Evolutionary conservation across 2,797 vertebrate genomes (phyloP).

Genomic region (Botia kubotai): DNA sequence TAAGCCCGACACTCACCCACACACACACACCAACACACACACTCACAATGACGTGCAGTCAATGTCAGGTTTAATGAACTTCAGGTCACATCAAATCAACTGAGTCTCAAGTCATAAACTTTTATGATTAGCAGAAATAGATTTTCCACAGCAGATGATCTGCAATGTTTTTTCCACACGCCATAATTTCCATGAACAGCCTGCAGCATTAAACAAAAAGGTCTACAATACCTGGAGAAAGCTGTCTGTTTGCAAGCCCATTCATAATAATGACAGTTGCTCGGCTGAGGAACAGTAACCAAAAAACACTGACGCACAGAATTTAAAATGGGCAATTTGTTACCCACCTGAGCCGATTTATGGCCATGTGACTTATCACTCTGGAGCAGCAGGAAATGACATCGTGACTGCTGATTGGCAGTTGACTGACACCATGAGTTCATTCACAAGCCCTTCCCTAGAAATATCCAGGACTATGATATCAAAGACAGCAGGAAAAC

Average conservation of each 20-base stretch:
- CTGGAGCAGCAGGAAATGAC: not conserved
- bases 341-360: not conserved
- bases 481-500: not conserved
- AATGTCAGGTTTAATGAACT: constrained; percentile 80
- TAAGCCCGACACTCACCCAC: not conserved
- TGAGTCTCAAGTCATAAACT: constrained; percentile 79
- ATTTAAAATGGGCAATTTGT: not conserved
- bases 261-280: not conserved
- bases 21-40: constrained; percentile 12
- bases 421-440: not conserved
- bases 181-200: constrained; percentile 69
- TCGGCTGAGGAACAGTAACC: too few relatives aligned
- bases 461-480: not conserved
- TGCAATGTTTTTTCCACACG: constrained; percentile 46
- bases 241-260: not conserved
- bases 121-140: constrained; percentile 74
- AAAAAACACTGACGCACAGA: too few relatives aligned
- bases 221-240: not conserved
- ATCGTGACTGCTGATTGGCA: not conserved
- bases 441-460: too few relatives aligned
- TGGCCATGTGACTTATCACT: not conserved
- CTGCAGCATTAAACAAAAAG: constrained; percentile 34
- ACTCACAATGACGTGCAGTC: constrained; percentile 56
- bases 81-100: constrained; percentile 76
- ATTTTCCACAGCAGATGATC: constrained; percentile 65